Percentiles rank a stretch among this genome's conserved stretches.
These are phyloP conservation scores for Dromaius novaehollandiae DNA, from an alignment of 2,113 vertebrate species.

Conservation along the genomic window DNA sequence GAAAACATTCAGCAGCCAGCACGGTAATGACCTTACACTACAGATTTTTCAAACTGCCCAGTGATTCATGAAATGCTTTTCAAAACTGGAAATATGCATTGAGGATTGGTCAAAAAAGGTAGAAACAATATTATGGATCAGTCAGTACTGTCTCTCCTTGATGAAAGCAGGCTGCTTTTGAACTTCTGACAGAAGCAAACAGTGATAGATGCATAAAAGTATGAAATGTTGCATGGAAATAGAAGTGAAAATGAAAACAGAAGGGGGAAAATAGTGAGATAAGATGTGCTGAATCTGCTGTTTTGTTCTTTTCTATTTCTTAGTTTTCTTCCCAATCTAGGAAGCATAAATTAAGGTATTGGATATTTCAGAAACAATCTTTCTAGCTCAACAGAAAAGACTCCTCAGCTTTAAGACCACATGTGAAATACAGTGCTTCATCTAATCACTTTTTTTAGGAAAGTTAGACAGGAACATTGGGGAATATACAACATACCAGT, in stretches of 20 bases:
- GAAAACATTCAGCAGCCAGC: constrained; percentile 41
- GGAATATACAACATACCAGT: not conserved
- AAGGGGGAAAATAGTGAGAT: constrained; percentile 3
- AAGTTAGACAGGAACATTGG: not conserved
- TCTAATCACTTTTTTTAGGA: not conserved
- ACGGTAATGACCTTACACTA: constrained; percentile 60
- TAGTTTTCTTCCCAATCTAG: constrained; percentile 4
- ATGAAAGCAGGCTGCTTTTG: constrained; percentile 62
- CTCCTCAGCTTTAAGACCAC: not conserved
- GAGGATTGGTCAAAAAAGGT: constrained; percentile 59
- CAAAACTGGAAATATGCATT: constrained; percentile 54
- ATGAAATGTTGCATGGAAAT: constrained; percentile 64
- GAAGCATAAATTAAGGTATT: constrained; percentile 29
- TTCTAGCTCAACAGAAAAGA: not conserved
- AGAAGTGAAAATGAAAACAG: constrained; percentile 64
- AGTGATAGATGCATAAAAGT: constrained; percentile 60
- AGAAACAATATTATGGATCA: constrained; percentile 60
- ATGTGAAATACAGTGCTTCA: not conserved
- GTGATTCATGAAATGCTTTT: constrained; percentile 70
- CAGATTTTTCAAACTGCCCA: constrained; percentile 70
- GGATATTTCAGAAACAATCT: constrained; percentile 3
- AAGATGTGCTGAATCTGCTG: constrained; percentile 62
- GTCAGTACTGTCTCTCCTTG: constrained; percentile 50
- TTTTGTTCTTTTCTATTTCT: constrained; percentile 3
- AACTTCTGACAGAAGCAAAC: constrained; percentile 64